These are phyloP conservation scores for Mongoloraphidia duomilia DNA, from an alignment of 2,888 invertebrate genomes.

Conservation along the genomic window DNA sequence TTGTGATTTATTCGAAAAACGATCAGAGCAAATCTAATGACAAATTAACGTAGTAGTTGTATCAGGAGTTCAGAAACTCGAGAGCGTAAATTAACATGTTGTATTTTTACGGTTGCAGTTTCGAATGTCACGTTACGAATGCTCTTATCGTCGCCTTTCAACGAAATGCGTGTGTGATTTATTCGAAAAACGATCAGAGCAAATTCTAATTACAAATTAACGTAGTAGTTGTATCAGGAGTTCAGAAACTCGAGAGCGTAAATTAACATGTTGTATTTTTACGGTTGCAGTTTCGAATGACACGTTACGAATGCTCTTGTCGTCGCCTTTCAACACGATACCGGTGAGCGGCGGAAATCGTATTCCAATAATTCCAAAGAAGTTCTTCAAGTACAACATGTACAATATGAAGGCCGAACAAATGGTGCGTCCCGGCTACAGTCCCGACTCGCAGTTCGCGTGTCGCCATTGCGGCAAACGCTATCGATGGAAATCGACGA, in stretches of 20 bases:
- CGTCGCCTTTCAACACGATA: constrained; percentile 12
- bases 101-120: not conserved
- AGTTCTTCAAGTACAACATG: constrained; percentile 14
- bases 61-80: too few relatives aligned
- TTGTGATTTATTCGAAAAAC: too few relatives aligned
- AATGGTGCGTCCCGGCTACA: constrained; percentile 26
- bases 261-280: too few relatives aligned
- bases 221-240: too few relatives aligned
- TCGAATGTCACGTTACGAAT: constrained; percentile 17
- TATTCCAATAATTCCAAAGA: constrained; percentile 1
- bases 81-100: too few relatives aligned
- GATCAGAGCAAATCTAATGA: too few relatives aligned
- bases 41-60: too few relatives aligned
- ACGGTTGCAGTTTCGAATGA: constrained; percentile 11
- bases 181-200: too few relatives aligned
- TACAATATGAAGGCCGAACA: constrained; percentile 17
- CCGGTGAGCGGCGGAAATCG: constrained; percentile 1
- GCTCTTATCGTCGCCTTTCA: constrained; percentile 15
- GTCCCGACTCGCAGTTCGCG: constrained; percentile 47
- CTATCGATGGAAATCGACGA: constrained; percentile 75
- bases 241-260: too few relatives aligned
- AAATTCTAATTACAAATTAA: too few relatives aligned
- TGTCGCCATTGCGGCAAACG: constrained; percentile 75
- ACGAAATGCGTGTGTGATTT: too few relatives aligned
- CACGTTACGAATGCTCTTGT: constrained; percentile 17